phyloP scores from a whole-genome alignment of 2,888 invertebrate genomes.

The Rhingia campestris region DNA sequence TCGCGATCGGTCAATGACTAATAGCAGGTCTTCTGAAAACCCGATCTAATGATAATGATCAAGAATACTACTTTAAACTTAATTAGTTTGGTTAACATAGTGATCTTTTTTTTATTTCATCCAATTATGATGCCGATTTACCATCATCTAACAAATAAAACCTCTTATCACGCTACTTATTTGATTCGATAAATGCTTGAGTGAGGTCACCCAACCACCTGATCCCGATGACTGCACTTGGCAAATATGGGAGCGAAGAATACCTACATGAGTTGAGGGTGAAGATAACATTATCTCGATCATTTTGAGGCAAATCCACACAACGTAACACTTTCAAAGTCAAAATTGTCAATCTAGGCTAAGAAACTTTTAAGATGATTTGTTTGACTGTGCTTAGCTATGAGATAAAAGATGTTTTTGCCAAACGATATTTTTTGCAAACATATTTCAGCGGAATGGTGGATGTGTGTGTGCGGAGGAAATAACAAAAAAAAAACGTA shows the following conservation, averaged over 20 bases:
- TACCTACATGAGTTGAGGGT: background rate
- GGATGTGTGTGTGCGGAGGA: slow-evolving; percentile 1
- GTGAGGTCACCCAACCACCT: slow-evolving; percentile 29
- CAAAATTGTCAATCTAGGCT: background rate
- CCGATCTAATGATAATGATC: too few species aligned
- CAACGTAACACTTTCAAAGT: slow-evolving; percentile 24
- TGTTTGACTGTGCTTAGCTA: slow-evolving; percentile 3
- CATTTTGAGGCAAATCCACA: background rate
- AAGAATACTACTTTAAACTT: too few species aligned
- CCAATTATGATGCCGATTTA: slow-evolving; percentile 6
- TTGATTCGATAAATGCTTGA: background rate
- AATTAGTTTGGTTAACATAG: too few species aligned
- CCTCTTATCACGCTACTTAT: background rate
- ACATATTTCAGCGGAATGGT: background rate
- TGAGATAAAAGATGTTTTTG: slow-evolving; percentile 21
- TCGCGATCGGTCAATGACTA: too few species aligned
- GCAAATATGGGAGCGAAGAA: slow-evolving; percentile 41
- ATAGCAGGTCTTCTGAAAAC: too few species aligned
- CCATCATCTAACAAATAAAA: background rate
- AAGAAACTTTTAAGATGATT: background rate
- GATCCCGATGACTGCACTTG: slow-evolving; percentile 4
- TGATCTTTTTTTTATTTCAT: background rate
- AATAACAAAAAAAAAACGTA: background rate
- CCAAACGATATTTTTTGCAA: slow-evolving; percentile 5
- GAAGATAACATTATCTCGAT: too few species aligned